A percentile compares a stretch with the other conserved stretches of the same genome.
phyloP scores from a whole-genome alignment of 2,888 invertebrate genomes.

The Mechanitis messenoides region DNA sequence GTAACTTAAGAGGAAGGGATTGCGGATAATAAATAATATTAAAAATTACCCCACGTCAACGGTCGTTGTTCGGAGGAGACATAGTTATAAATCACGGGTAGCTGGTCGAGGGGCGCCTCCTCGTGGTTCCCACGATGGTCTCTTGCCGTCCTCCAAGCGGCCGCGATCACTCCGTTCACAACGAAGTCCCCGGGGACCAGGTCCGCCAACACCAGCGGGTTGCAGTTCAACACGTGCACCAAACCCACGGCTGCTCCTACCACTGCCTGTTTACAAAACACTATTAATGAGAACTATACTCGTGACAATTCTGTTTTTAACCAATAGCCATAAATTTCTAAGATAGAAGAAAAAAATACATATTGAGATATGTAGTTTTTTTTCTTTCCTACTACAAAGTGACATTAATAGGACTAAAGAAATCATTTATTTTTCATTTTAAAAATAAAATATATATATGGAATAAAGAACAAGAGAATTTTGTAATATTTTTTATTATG shows the following conservation, averaged over 20 bases:
- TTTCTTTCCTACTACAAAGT: slow-evolving; percentile 25
- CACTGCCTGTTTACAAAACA: slow-evolving; percentile 54
- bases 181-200: slow-evolving; percentile 88
- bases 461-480: too few relatives aligned
- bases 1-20: too few relatives aligned
- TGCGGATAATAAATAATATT: neutral
- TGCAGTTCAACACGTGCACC: slow-evolving; percentile 81
- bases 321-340: too few relatives aligned
- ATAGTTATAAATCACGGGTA: slow-evolving; percentile 85
- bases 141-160: slow-evolving; percentile 78
- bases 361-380: too few relatives aligned
- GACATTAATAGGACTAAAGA: too few relatives aligned
- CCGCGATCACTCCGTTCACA: slow-evolving; percentile 82
- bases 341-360: too few relatives aligned
- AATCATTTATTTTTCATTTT: too few relatives aligned
- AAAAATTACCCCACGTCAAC: slow-evolving; percentile 80
- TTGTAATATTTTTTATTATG: neutral
- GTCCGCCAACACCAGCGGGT: slow-evolving; percentile 79
- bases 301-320: too few relatives aligned
- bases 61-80: slow-evolving; percentile 88
- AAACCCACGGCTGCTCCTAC: slow-evolving; percentile 82
- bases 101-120: slow-evolving; percentile 50
- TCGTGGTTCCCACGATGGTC: slow-evolving; percentile 57
- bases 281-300: too few relatives aligned
- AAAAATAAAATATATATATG: too few relatives aligned